Percentiles rank a stretch among this genome's conserved stretches.
Conservation (phyloP, 1,140 invertebrate genomes). For the Helicoverpa armigera region DNA sequence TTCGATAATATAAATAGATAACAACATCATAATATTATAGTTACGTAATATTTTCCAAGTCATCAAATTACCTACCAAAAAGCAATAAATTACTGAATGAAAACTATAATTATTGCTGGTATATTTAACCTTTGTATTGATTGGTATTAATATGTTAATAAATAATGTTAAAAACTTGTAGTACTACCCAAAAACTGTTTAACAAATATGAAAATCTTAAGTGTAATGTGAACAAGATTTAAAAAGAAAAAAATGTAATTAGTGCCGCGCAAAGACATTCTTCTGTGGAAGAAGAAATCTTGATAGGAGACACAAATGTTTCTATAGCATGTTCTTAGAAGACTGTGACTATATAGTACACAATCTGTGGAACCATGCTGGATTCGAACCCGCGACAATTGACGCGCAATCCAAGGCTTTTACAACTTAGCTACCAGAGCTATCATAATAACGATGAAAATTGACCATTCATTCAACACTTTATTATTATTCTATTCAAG, state of each 20-base stretch:
- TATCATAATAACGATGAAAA: background rate
- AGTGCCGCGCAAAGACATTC: slow-evolving; percentile 56
- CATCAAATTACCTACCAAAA: background rate
- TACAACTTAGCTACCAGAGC: background rate
- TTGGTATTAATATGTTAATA: no score
- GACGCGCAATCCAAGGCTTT: slow-evolving; percentile 22
- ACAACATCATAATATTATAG: background rate
- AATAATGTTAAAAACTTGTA: background rate
- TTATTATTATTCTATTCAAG: slow-evolving; percentile 14
- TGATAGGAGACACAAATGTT: slow-evolving; percentile 64
- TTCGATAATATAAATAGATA: background rate
- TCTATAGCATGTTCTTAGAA: slow-evolving; percentile 84
- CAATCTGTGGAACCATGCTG: slow-evolving; percentile 82
- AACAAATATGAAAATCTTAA: background rate
- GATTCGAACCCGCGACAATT: slow-evolving; percentile 66
- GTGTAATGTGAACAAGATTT: background rate
- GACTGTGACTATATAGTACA: slow-evolving; percentile 73
- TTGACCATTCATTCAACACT: slow-evolving; percentile 14
- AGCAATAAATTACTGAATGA: background rate
- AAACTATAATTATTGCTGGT: background rate
- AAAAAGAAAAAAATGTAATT: slow-evolving; percentile 67
- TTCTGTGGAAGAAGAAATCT: slow-evolving; percentile 65
- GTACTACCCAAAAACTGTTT: background rate
- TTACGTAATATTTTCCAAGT: background rate
- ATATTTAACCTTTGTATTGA: no score